A percentile compares a stretch with the other conserved stretches of the same genome.
Conservation (phyloP, 2,888 invertebrate genomes). For the Lasioglossum zephyrum region DNA sequence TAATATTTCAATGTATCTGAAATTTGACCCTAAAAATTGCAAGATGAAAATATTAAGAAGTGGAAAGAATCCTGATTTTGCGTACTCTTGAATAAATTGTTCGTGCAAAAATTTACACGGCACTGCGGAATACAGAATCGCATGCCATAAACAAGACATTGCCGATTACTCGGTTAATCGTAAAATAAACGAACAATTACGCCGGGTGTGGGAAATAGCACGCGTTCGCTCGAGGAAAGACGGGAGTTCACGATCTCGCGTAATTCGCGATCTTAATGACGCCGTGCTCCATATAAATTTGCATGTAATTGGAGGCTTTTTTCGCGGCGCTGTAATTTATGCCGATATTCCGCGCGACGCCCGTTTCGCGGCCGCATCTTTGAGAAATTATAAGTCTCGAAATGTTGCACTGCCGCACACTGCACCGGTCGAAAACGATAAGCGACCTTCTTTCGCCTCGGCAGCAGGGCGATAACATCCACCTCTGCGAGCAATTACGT, state of each 20-base stretch:
- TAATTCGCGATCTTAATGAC: constrained; percentile 82
- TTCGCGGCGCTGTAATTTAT: constrained; percentile 78
- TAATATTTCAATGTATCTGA: too few species aligned
- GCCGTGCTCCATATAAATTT: constrained; percentile 81
- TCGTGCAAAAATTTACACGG: not conserved
- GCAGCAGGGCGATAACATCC: constrained; percentile 15
- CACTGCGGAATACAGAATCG: not conserved
- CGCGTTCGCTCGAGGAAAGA: constrained; percentile 30
- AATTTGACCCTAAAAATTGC: too few species aligned
- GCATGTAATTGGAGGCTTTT: constrained; percentile 82
- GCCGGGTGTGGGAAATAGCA: not conserved
- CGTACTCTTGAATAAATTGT: not conserved
- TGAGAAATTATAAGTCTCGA: constrained; percentile 47
- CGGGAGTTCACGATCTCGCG: constrained; percentile 43
- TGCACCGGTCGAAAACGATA: constrained; percentile 21
- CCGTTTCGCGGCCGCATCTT: constrained; percentile 29
- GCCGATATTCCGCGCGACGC: constrained; percentile 24
- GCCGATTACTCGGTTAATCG: not conserved
- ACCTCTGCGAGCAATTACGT: constrained; percentile 10
- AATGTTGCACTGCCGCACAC: constrained; percentile 26
- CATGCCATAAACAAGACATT: not conserved
- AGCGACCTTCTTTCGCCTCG: constrained; percentile 38
- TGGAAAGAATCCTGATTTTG: not conserved
- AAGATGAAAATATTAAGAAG: too few species aligned
- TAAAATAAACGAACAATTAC: not conserved